Percentiles rank a stretch among this genome's conserved stretches.
These are phyloP conservation scores for Acleris holmiana DNA, from an alignment of 2,888 invertebrate genomes.

Conservation along the genomic window DNA sequence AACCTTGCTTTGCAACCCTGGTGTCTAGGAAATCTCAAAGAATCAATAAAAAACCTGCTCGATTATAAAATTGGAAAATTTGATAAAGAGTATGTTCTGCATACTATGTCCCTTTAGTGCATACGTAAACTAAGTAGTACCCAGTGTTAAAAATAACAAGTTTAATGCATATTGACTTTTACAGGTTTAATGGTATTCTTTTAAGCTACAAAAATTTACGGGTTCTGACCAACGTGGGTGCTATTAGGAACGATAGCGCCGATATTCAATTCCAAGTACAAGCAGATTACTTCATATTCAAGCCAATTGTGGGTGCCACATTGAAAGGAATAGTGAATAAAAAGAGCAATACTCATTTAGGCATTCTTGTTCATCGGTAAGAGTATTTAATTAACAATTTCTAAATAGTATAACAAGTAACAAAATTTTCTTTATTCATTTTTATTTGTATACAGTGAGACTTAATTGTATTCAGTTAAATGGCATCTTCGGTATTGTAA, in stretches of 20 bases:
- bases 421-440: too few relatives aligned
- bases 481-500: too few relatives aligned
- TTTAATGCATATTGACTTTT: slow-evolving; percentile 46
- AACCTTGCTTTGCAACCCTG: slow-evolving; percentile 86
- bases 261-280: slow-evolving; percentile 87
- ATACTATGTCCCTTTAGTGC: not conserved
- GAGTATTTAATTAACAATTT: slow-evolving; percentile 8
- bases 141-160: too few relatives aligned
- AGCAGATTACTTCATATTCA: slow-evolving; percentile 87
- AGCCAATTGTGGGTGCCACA: slow-evolving; percentile 84
- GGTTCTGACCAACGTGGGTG: slow-evolving; percentile 83
- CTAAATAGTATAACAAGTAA: too few relatives aligned
- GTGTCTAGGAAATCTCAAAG: slow-evolving; percentile 84
- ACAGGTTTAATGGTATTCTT: slow-evolving; percentile 87
- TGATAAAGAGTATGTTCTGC: slow-evolving; percentile 83
- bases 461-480: too few relatives aligned
- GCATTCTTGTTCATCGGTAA: slow-evolving; percentile 87
- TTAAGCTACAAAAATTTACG: slow-evolving; percentile 87
- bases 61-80: slow-evolving; percentile 85
- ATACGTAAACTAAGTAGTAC: too few relatives aligned
- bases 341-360: slow-evolving; percentile 86
- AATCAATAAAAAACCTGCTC: slow-evolving; percentile 84
- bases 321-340: slow-evolving; percentile 88
- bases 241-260: slow-evolving; percentile 85
- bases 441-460: too few relatives aligned